A percentile compares a stretch with the other conserved stretches of the same genome.
Evolutionary conservation across 2,888 invertebrate species (phyloP).

Genomic region (Eumacrocentrus americanus): DNA sequence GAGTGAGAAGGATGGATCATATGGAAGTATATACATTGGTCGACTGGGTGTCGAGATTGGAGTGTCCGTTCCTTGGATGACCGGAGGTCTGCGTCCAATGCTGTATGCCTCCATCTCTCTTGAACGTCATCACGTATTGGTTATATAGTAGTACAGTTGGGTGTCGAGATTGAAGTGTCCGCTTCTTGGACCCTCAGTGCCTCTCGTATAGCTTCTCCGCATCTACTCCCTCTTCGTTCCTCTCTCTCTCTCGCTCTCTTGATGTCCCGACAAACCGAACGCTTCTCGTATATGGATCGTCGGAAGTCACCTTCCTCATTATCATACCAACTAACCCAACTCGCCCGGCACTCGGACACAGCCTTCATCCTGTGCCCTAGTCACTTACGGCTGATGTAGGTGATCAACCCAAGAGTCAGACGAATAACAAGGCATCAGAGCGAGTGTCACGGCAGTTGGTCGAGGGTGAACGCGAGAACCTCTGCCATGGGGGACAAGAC

Average conservation of each 20-base stretch:
- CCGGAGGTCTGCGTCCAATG: slow-evolving; percentile 27
- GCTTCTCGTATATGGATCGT: slow-evolving; percentile 54
- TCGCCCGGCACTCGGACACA: slow-evolving; percentile 55
- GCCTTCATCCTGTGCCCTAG: slow-evolving; percentile 61
- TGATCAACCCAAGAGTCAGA: slow-evolving; percentile 53
- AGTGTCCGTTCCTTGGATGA: slow-evolving; percentile 59
- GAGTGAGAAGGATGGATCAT: slow-evolving; percentile 33
- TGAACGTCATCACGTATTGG: slow-evolving; percentile 22
- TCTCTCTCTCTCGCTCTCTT: slow-evolving; percentile 36
- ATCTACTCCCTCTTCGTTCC: slow-evolving; percentile 37
- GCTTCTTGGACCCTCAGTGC: slow-evolving; percentile 55
- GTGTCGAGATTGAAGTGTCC: slow-evolving; percentile 59
- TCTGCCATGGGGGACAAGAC: slow-evolving; percentile 60
- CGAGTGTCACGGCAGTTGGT: slow-evolving; percentile 35
- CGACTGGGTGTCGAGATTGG: slow-evolving; percentile 55
- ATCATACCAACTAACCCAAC: slow-evolving; percentile 56
- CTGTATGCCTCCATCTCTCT: not conserved
- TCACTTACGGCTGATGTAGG: slow-evolving; percentile 54
- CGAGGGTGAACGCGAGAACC: slow-evolving; percentile 52
- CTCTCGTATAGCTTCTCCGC: slow-evolving; percentile 31
- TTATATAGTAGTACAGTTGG: slow-evolving; percentile 38
- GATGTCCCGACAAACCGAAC: slow-evolving; percentile 39
- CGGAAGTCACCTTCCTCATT: slow-evolving; percentile 63
- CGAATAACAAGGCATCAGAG: slow-evolving; percentile 36
- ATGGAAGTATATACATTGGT: slow-evolving; percentile 32